A percentile compares a stretch with the other conserved stretches of the same genome.
These are phyloP conservation scores for Cheilosia impressa DNA, from an alignment of 2,888 invertebrate genomes.

Conservation along the genomic window DNA sequence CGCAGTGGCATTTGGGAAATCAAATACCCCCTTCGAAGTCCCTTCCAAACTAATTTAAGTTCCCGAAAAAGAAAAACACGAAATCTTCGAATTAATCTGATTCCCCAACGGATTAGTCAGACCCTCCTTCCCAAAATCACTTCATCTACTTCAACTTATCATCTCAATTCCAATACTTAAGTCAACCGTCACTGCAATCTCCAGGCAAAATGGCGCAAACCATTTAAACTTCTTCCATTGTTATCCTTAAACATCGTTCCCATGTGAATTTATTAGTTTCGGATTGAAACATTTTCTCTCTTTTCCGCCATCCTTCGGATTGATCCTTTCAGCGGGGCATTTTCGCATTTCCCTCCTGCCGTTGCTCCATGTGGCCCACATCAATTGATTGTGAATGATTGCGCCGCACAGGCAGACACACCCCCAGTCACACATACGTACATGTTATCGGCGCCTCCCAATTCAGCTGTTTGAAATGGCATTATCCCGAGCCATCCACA, in stretches of 20 bases:
- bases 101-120: conserved; percentile 9
- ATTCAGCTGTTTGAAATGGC: conserved; percentile 56
- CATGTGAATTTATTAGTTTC: conserved; percentile 51
- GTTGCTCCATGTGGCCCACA: not conserved
- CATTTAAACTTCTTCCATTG: conserved; percentile 31
- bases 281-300: conserved; percentile 25
- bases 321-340: conserved; percentile 6
- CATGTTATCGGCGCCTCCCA: conserved; percentile 18
- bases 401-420: not conserved
- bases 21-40: not conserved
- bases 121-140: conserved; percentile 10
- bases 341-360: conserved; percentile 11
- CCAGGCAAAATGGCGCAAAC: conserved; percentile 24
- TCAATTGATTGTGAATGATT: conserved; percentile 52
- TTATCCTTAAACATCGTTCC: conserved; percentile 37
- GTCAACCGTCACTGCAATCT: conserved; percentile 27
- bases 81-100: conserved; percentile 2
- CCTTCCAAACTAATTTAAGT: not conserved
- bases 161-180: not conserved
- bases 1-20: not conserved
- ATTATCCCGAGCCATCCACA: conserved; percentile 28
- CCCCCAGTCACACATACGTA: not conserved
- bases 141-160: conserved; percentile 10
- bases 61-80: not conserved
- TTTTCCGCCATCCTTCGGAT: conserved; percentile 9